A percentile compares a stretch with the other conserved stretches of the same genome.
Conservation (phyloP, 2,113 vertebrate species). For the Saguinus midas region DNA sequence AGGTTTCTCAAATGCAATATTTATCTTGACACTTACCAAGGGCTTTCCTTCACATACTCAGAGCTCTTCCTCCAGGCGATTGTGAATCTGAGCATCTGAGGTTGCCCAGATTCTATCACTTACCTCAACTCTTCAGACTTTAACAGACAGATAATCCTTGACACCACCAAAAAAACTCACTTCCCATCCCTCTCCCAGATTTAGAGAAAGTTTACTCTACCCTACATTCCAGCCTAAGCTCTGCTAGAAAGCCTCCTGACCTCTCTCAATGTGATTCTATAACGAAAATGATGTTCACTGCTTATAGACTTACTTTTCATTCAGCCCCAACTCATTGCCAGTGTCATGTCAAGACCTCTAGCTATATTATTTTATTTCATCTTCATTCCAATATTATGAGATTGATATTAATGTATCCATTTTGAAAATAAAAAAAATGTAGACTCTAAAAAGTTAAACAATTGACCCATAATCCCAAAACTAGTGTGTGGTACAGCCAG, state of each 20-base stretch:
- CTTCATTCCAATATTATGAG: not conserved
- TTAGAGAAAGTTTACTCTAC: not conserved
- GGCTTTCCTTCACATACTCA: not conserved
- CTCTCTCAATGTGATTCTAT: not conserved
- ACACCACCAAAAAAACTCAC: not conserved
- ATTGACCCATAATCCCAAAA: not conserved
- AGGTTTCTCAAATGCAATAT: not conserved
- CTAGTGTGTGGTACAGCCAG: not conserved
- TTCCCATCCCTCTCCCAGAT: not conserved
- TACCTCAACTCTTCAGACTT: not conserved
- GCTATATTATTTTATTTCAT: not conserved
- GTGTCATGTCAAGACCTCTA: not conserved
- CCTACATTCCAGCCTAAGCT: not conserved
- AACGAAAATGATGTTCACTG: not conserved
- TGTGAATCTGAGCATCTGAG: not conserved
- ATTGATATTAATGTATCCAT: not conserved
- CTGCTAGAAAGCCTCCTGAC: not conserved
- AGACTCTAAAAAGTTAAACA: not conserved
- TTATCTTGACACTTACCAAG: not conserved
- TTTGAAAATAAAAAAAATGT: not conserved
- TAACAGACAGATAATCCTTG: not conserved
- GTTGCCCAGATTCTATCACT: not conserved
- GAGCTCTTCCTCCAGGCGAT: not conserved
- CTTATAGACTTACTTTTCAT: not conserved
- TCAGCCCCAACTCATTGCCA: not conserved